Base-by-base conservation (phyloP, 2,113 vertebrate species). In the Cottus gobio region DNA sequence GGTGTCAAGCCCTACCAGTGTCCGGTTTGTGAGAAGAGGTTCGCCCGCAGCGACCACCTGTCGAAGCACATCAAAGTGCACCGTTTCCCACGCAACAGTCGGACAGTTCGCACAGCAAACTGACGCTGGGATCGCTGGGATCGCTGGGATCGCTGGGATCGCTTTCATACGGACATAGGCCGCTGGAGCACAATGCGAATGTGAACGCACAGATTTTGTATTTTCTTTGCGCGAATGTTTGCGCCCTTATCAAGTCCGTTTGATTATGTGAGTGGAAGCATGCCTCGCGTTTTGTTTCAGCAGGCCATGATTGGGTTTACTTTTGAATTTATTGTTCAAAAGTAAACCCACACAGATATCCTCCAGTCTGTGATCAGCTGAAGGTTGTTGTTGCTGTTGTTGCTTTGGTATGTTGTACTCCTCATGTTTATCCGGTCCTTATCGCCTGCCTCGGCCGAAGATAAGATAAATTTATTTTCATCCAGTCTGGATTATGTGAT, bases 11-110 rank as follows among this genome's bases (percentile, higher is more conserved):
- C 97, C 0, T 99, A 99, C 88, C 97, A 98, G 91, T 99, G 97
- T 76, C 96, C 94, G 0, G 96, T 97, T 26, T 99, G 97, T 0
- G 97, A 98, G 90, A 99, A 99, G 94, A 98, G 96, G 91, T 99
- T 99, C 71, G 97, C 97, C 7, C 96, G 97, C 39, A 98, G 97
- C 1, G 97, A 99, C 95, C 97, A 98, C 91, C 95, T 98, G 83
- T 98, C 97, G 83, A 99, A 99, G 87, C 97, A 99, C 26, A 93
- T 98, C 93, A 99, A 98, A 93, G 97, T 99, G 87, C 97, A 99
- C 86, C 96, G 97, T 28, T 97, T 98, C 90, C 97, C 97, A 0
- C 94, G 97, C 74, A 96, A 95, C 92, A 96, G 92, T 88, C 95
- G 97, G 63, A 93, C 96, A 0, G 89, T 95, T 12, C 96, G 96